A percentile compares a stretch with the other conserved stretches of the same genome.
Evolutionary conservation across 2,797 vertebrate species (phyloP).

Genomic region (Oreortyx pictus): DNA sequence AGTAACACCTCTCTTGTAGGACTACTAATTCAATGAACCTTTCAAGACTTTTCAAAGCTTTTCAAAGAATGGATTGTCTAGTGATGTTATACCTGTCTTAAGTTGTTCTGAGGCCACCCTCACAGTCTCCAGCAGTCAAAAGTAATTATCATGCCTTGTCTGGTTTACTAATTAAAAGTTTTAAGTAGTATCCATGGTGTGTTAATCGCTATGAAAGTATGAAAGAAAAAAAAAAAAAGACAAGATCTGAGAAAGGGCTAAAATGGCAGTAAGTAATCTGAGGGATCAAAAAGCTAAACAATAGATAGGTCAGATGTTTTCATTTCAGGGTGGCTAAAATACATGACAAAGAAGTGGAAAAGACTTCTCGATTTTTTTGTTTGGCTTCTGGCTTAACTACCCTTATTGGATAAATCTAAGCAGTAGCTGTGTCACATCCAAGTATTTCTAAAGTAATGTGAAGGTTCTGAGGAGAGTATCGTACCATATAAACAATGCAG

Average conservation of each 20-base stretch:
- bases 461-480: neutral
- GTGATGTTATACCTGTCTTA: neutral
- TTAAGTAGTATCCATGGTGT: neutral
- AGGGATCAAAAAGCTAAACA: neutral
- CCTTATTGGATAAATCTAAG: neutral
- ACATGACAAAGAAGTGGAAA: neutral
- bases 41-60: constrained; percentile 6
- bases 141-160: neutral
- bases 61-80: constrained; percentile 4
- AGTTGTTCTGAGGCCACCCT: neutral
- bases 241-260: neutral
- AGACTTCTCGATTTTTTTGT: neutral
- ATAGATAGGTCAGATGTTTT: neutral
- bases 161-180: neutral
- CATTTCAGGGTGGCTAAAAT: neutral
- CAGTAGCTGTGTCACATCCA: neutral
- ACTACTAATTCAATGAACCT: neutral
- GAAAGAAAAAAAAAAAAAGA: neutral
- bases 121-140: neutral
- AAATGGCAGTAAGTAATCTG: neutral
- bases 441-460: neutral
- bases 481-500: neutral
- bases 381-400: neutral
- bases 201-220: neutral
- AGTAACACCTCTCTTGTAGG: neutral